Evolutionary conservation across 2,113 vertebrate species (phyloP), one percentile per base, ranked within the genome.

Genomic region (Passer montanus): DNA sequence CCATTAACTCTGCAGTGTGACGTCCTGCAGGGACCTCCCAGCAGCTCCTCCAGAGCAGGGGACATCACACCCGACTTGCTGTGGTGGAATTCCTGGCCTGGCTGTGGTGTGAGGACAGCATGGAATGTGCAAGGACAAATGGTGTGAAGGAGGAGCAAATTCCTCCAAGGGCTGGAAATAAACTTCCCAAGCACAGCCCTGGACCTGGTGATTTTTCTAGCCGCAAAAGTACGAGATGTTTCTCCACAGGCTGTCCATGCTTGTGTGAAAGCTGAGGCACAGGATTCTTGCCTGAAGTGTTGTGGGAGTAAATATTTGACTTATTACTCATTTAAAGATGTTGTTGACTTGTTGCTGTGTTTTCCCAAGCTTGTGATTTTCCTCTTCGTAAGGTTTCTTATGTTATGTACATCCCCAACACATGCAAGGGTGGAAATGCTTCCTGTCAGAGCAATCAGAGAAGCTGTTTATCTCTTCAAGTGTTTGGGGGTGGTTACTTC

Each of bases 281-380:
- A 92, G 60, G 56, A 84, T 92, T 94, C 80, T 89, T 94, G 86
- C 74, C 86, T 92, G 28, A 92, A 87, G 86, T 94, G 80, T 87
- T 95, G 94, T 89, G 81, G 91, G 81, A 89, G 78, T 82, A 92
- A 94, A 89, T 94, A 92, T 83, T 94, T 94, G 66, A 73, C 93
- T 95, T 82, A 91, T 94, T 94, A 90, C 80, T 95, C 95, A 96
- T n/a, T 52, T 47, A 81, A 93, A 90, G 72, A 67, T 81, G 89
- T 89, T 96, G 87, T 94, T 95, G 89, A 94, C 91, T 96, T 85
- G 84, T 87, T 94, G 81, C 74, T 95, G 58, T 95, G 94, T 89
- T 95, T 96, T 94, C 84, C 78, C 75, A 82, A 82, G 77, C 87
- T 91, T 44, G 2, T 87, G 89, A 49, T 95, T 92, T 95, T 91